Percentiles rank a stretch among this genome's conserved stretches.
These are phyloP conservation scores for Aldabrachelys gigantea DNA, from an alignment of 2,113 vertebrate species.

Conservation along the genomic window DNA sequence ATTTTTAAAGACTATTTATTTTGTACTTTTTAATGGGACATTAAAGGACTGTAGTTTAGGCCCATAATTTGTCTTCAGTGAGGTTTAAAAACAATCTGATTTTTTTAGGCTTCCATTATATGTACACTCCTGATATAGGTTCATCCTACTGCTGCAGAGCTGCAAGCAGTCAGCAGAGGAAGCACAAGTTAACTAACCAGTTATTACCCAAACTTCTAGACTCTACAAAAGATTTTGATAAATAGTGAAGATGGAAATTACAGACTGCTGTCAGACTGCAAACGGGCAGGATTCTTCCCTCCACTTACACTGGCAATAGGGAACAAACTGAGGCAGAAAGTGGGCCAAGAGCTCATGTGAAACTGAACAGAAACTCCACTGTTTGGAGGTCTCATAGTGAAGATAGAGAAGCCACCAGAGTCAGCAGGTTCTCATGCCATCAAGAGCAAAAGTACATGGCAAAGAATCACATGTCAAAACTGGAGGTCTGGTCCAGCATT, in stretches of 20 bases:
- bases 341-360: not conserved
- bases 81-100: not conserved
- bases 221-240: not conserved
- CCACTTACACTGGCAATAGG: fast-evolving
- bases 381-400: not conserved
- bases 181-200: not conserved
- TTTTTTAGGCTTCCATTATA: not conserved
- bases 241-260: not conserved
- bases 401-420: not conserved
- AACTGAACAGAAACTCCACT: not conserved
- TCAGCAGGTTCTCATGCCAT: not conserved
- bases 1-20: not conserved
- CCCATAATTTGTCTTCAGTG: not conserved
- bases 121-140: not conserved
- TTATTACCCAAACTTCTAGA: not conserved
- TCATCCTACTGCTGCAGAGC: not conserved
- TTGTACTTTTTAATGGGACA: not conserved
- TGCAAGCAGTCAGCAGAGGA: not conserved
- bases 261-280: not conserved
- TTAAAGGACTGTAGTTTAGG: not conserved
- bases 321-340: not conserved
- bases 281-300: not conserved
- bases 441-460: not conserved
- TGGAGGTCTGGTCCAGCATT: not conserved
- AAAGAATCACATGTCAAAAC: not conserved